These are phyloP conservation scores for Nomada ruficornis DNA, from an alignment of 2,888 invertebrate genomes.

Conservation along the genomic window DNA sequence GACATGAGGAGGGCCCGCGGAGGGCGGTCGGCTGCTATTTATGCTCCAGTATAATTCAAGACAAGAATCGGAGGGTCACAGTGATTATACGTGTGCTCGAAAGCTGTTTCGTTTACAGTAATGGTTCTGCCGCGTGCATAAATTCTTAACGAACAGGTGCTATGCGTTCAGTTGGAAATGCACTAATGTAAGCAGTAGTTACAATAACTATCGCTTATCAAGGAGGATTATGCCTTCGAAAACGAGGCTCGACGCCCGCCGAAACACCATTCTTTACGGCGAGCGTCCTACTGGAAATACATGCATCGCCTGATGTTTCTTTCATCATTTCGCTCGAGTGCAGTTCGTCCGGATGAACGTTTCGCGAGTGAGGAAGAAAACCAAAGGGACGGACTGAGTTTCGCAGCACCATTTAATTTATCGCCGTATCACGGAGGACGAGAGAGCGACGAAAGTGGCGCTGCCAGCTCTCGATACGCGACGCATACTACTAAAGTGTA, in stretches of 20 bases:
- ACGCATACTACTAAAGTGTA: conserved; percentile 48
- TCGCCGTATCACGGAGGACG: conserved; percentile 25
- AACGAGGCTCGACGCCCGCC: conserved; percentile 14
- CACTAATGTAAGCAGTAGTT: not conserved
- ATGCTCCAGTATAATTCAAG: not conserved
- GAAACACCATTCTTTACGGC: conserved; percentile 24
- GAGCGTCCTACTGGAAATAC: conserved; percentile 6
- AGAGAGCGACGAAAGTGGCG: conserved; percentile 55
- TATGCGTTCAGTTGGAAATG: not conserved
- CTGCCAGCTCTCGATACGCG: conserved; percentile 53
- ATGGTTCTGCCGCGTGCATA: not conserved
- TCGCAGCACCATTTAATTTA: conserved; percentile 22
- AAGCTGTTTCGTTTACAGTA: not conserved
- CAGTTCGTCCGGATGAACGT: conserved; percentile 15
- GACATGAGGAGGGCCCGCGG: conserved; percentile 14
- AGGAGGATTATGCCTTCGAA: conserved; percentile 32
- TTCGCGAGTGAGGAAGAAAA: not conserved
- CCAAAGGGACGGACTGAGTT: conserved; percentile 7
- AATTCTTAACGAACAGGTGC: not conserved
- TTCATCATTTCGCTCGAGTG: not conserved
- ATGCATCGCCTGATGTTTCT: not conserved
- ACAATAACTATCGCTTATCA: conserved; percentile 1
- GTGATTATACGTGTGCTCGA: not conserved
- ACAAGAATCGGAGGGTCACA: not conserved
- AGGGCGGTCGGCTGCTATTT: conserved; percentile 1